phyloP scores from a whole-genome alignment of 2,888 invertebrate genomes.

The Melipona beecheii region DNA sequence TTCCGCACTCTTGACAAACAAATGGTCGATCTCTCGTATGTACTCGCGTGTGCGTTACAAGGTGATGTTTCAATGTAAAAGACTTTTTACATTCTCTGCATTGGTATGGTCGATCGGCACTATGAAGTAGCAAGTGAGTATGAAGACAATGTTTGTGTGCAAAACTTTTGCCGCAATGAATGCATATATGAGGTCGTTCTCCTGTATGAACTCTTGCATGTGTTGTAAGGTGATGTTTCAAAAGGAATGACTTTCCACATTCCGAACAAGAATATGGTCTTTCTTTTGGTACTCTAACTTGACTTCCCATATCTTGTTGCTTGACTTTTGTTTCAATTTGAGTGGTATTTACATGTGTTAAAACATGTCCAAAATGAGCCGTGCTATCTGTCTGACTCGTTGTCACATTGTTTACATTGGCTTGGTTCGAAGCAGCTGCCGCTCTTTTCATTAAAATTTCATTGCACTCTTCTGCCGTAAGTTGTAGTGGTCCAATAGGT shows the following conservation, averaged over 20 bases:
- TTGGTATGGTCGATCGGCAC: conserved; percentile 92
- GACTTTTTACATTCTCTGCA: conserved; percentile 94
- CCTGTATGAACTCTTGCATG: conserved; percentile 93
- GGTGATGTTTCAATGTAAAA: conserved; percentile 93
- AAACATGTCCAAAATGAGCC: conserved; percentile 81
- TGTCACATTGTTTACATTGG: conserved; percentile 79
- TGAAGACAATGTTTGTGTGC: conserved; percentile 93
- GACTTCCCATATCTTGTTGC: conserved; percentile 86
- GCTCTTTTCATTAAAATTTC: conserved; percentile 91
- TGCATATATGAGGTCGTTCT: conserved; percentile 91
- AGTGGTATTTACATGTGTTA: conserved; percentile 83
- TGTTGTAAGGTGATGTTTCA: conserved; percentile 93
- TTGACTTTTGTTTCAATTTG: conserved; percentile 86
- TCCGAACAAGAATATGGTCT: conserved; percentile 93
- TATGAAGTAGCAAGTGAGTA: conserved; percentile 92
- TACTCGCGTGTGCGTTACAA: conserved; percentile 91
- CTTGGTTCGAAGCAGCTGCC: conserved; percentile 86
- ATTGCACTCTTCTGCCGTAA: conserved; percentile 91
- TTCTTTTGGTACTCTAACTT: conserved; percentile 87
- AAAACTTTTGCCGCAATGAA: conserved; percentile 92
- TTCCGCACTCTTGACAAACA: conserved; percentile 92
- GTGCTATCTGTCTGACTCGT: conserved; percentile 80
- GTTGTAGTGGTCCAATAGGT: conserved; percentile 89
- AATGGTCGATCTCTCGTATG: conserved; percentile 93
- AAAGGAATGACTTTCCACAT: conserved; percentile 92